Percentiles rank a stretch among this genome's conserved stretches.
Evolutionary conservation across 2,113 vertebrate genomes (phyloP).

Genomic region (Microcebus ravelobensis): DNA sequence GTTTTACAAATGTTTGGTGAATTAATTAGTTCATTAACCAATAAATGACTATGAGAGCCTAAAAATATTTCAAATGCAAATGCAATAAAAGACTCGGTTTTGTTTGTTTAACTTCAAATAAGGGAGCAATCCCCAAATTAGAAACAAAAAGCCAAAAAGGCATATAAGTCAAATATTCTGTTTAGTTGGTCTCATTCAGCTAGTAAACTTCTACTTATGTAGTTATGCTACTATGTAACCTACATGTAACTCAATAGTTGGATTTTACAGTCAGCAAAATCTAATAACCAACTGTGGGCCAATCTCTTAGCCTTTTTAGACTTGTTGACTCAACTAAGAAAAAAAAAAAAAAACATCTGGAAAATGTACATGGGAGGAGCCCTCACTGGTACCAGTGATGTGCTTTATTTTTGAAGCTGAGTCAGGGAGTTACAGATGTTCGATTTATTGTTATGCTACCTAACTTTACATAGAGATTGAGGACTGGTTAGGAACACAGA

Average conservation of each 20-base stretch:
- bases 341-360: too few species aligned
- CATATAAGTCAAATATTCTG: not conserved
- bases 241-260: not conserved
- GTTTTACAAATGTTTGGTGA: not conserved
- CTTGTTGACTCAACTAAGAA: not conserved
- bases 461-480: not conserved
- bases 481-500: not conserved
- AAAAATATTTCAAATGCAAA: slow-evolving; percentile 4
- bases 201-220: not conserved
- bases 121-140: not conserved
- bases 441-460: not conserved
- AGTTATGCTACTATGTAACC: not conserved
- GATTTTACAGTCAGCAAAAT: not conserved
- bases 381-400: not conserved
- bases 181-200: not conserved
- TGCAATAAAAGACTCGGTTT: not conserved
- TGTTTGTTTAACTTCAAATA: not conserved
- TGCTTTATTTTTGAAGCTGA: not conserved
- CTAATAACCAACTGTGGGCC: not conserved
- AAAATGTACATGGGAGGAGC: not conserved
- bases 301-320: not conserved
- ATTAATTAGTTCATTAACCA: not conserved
- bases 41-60: not conserved
- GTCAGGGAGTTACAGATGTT: not conserved
- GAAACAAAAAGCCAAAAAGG: not conserved